Evolutionary conservation across 2,113 vertebrate genomes (phyloP), one percentile per base, ranked within the genome.

Genomic region (Oncorhynchus kisutch): DNA sequence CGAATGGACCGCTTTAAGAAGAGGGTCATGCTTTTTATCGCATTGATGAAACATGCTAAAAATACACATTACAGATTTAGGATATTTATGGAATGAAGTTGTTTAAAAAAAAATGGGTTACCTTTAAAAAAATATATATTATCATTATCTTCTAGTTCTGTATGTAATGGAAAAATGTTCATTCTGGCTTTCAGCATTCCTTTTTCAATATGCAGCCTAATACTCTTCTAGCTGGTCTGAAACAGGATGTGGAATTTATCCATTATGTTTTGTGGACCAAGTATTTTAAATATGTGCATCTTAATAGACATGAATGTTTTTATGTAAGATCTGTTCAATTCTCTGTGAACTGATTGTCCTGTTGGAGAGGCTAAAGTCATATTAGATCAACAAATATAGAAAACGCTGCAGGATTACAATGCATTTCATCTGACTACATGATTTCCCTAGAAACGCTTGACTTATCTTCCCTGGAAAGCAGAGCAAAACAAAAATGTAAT

Each of bases 41-140:
- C 76, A 78, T 67, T 8, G n/a, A 22, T 71, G 27, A 31, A 34
- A 67, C 29, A 67, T 22, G 59, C 59, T 62, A 16, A n/a, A n/a
- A 62, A 22, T 62, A 7, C 20, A 22, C 59, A 62, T 22, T 11
- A 22, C 13, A 54, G 14, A 54, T 54, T 54, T 14, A 0, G 51
- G 14, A 62, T 62, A 62, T 62, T 8, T 0, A 62, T 62, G 16
- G 51, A 18, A 9, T 24, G 1, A n/a, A 22, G 59, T 62, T 62
- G 18, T 62, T 25, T 25, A 2, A 27, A 2, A 62, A n/a, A 4
- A 11, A 2, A 11, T 57, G 5, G 16, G 13, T 57, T 45, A 45
- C 39, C 2, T 45, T 45, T 45, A 11, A 11, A 45, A 45, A 45
- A 5, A 18, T 5, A 57, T 13, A 6, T 57, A 16, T 57, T 57